Evolutionary conservation across 1,140 invertebrate species (phyloP).

Genomic region (Tachypleus tridentatus): DNA sequence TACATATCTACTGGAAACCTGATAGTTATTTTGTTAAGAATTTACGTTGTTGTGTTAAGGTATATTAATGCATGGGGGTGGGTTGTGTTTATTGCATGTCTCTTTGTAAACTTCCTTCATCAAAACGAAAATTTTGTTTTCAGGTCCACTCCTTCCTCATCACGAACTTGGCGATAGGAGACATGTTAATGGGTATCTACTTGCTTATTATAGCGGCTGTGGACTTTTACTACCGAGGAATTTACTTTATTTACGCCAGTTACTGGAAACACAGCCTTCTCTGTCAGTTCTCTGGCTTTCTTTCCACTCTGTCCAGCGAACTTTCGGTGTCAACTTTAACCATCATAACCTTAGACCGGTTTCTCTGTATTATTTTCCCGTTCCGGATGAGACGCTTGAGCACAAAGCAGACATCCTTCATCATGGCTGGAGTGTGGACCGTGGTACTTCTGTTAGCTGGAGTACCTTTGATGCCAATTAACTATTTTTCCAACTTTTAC

Average conservation of each 20-base stretch:
- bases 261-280: slow-evolving; percentile 34
- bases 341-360: slow-evolving; percentile 62
- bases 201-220: slow-evolving; percentile 53
- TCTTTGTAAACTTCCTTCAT: too few relatives aligned
- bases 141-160: slow-evolving; percentile 31
- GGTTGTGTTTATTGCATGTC: too few relatives aligned
- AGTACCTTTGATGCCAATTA: slow-evolving; percentile 52
- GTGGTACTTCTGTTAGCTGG: slow-evolving; percentile 48
- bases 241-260: slow-evolving; percentile 35
- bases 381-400: slow-evolving; percentile 46
- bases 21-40: too few relatives aligned
- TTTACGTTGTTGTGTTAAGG: too few relatives aligned
- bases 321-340: slow-evolving; percentile 59
- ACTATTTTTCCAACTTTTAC: slow-evolving; percentile 35
- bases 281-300: slow-evolving; percentile 38
- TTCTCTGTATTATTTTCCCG: slow-evolving; percentile 53
- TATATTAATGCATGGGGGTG: too few relatives aligned
- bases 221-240: slow-evolving; percentile 42
- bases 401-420: slow-evolving; percentile 39
- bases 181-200: slow-evolving; percentile 67
- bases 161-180: slow-evolving; percentile 41
- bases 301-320: slow-evolving; percentile 38
- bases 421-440: slow-evolving; percentile 49
- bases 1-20: too few relatives aligned
- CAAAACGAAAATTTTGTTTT: background rate